Percentiles rank a stretch among this genome's conserved stretches.
Conservation (phyloP, 2,888 invertebrate species). For the Leucozona laternaria region DNA sequence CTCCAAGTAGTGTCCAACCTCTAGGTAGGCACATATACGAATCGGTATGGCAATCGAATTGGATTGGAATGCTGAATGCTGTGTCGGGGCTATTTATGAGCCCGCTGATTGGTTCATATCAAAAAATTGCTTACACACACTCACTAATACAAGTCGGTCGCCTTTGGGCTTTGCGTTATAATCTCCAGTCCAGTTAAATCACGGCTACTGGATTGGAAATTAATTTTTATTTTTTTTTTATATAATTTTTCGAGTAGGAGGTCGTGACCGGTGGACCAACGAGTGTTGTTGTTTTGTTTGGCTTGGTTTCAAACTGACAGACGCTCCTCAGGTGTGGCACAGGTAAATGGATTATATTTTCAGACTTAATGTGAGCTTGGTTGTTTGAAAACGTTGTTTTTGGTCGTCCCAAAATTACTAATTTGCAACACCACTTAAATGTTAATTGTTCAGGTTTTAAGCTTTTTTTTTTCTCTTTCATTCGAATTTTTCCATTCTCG, state of each 20-base stretch:
- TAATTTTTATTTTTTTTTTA: background rate
- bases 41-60: background rate
- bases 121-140: conserved; percentile 63
- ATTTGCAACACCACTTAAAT: conserved; percentile 74
- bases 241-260: conserved; percentile 57
- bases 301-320: background rate
- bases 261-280: conserved; percentile 33
- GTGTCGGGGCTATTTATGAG: conserved; percentile 60
- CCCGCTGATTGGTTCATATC: conserved; percentile 69
- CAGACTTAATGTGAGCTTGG: conserved; percentile 71
- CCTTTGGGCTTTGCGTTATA: conserved; percentile 25
- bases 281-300: conserved; percentile 21
- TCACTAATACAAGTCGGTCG: conserved; percentile 44
- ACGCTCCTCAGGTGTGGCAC: conserved; percentile 59
- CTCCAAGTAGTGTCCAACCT: conserved; percentile 48
- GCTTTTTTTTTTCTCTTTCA: conserved; percentile 5
- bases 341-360: conserved; percentile 74
- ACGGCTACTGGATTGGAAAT: conserved; percentile 67
- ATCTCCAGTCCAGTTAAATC: conserved; percentile 58
- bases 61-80: conserved; percentile 62
- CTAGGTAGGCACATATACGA: background rate
- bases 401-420: conserved; percentile 54
- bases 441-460: conserved; percentile 72
- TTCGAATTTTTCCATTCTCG: conserved; percentile 11
- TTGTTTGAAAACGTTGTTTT: conserved; percentile 59